Evolutionary conservation across 2,888 invertebrate species (phyloP), one percentile per base, ranked within the genome.

Genomic region (Pseudoips prasinana): DNA sequence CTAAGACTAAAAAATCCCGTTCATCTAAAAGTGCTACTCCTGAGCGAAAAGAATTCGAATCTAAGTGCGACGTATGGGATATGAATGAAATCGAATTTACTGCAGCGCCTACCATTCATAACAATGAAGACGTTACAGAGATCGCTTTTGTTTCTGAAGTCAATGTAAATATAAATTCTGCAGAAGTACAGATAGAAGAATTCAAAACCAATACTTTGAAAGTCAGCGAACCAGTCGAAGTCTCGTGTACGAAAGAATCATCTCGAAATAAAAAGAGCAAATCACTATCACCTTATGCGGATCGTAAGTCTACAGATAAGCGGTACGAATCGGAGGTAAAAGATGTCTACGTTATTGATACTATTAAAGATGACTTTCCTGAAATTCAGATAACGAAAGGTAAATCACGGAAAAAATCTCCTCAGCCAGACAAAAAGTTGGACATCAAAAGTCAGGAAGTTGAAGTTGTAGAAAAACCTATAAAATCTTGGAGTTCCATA

Each of bases 401-500:
- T 8, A 87, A 84, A 56, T 35, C 65, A 4, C 74, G 74, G 1
- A 86, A 80, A 44, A 80, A 72, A 44, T 81, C 85, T 1, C 78
- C 83, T 5, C 79, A 78, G 25, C 64, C 72, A 2, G 36, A 73
- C 7, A 66, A 64, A 58, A 43, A 56, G 26, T 63, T 71, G 2
- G 36, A 73, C 7, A 66, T 64, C 57, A 42, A 56, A 29, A 31
- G 7, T 27, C 54, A 55, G 40, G 74, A 74, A 27, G 34, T 56
- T 1, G 47, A 53, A 37, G 37, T 60, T 8, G 38, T 55, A 17
- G 77, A 76, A 10, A 74, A 73, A 45, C 78, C 73, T 1, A 70
- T 76, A 11, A 87, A 86, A 64, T 89, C 90, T 7, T 91, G 91
- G 91, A 91, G 90, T 58, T 86, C 85, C 25, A 83, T 91, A 46